A percentile compares a stretch with the other conserved stretches of the same genome.
These are phyloP conservation scores for Catostylus mosaicus DNA, from an alignment of 30 jellyfish, hydroid and myxozoan species.

Conservation along the genomic window DNA sequence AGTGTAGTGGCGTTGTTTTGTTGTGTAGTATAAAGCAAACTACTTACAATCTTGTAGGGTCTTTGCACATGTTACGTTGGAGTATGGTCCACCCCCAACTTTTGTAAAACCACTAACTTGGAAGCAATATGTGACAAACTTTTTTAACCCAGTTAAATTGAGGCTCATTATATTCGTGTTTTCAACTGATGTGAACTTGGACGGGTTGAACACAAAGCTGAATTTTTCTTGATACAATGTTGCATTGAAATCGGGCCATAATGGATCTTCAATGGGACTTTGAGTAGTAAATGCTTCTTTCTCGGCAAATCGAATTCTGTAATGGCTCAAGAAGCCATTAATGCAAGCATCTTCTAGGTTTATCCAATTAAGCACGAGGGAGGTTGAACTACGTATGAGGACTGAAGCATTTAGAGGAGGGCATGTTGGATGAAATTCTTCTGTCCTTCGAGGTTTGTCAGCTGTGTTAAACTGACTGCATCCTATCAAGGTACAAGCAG, in stretches of 20 bases:
- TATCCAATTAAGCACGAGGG: background rate
- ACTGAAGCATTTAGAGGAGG: constrained; percentile 10
- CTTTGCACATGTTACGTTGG: constrained; percentile 1
- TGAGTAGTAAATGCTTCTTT: background rate
- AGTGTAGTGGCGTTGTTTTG: background rate
- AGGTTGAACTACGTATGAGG: background rate
- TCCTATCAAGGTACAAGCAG: constrained; percentile 28
- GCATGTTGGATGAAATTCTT: constrained; percentile 24
- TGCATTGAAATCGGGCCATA: background rate
- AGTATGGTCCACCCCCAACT: constrained; percentile 8
- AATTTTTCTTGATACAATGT: background rate
- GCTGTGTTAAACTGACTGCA: background rate
- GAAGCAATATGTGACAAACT: constrained; percentile 13
- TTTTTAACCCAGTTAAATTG: background rate
- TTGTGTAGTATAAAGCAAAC: background rate
- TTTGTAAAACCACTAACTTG: constrained; percentile 11
- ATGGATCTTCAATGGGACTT: background rate
- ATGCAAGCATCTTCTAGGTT: constrained; percentile 4
- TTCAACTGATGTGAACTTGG: background rate
- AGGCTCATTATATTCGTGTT: background rate
- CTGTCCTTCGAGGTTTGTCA: background rate
- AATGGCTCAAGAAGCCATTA: constrained; percentile 6
- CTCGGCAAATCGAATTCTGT: constrained; percentile 10
- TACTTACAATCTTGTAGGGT: constrained; percentile 39
- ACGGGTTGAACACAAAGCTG: background rate